These are phyloP conservation scores for Cryptophagus acutangulus DNA, from an alignment of 2,888 invertebrate species.

Conservation along the genomic window DNA sequence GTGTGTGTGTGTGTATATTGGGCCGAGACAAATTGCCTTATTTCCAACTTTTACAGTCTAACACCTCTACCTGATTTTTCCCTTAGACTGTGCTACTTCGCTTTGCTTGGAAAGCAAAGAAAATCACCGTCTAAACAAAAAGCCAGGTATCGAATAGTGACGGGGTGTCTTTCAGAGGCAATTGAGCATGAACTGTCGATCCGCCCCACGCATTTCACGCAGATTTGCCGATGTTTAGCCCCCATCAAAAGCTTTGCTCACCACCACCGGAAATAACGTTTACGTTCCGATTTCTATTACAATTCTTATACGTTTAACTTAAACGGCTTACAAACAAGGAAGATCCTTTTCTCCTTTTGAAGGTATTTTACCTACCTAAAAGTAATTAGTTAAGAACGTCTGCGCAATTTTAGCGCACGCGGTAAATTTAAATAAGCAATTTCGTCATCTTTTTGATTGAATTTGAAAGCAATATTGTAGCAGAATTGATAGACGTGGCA, in stretches of 20 bases:
- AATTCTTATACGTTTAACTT: too few species aligned
- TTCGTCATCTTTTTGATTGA: not conserved
- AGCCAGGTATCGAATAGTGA: slow-evolving; percentile 26
- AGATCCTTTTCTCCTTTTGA: too few species aligned
- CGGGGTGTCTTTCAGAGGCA: slow-evolving; percentile 39
- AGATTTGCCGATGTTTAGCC: slow-evolving; percentile 45
- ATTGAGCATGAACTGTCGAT: slow-evolving; percentile 43
- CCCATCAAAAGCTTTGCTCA: too few species aligned
- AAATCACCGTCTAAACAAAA: not conserved
- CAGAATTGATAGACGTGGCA: too few species aligned
- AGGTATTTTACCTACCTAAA: too few species aligned
- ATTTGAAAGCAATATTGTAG: too few species aligned
- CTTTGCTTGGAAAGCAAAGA: too few species aligned
- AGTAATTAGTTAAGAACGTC: too few species aligned
- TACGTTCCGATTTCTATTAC: slow-evolving; percentile 24
- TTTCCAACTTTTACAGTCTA: slow-evolving; percentile 38
- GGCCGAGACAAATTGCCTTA: slow-evolving; percentile 41
- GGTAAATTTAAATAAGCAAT: slow-evolving; percentile 8
- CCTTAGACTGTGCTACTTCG: slow-evolving; percentile 3
- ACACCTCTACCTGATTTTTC: slow-evolving; percentile 35
- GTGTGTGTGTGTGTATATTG: slow-evolving; percentile 21
- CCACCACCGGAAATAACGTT: slow-evolving; percentile 38
- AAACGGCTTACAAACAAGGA: too few species aligned
- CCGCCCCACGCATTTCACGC: slow-evolving; percentile 47
- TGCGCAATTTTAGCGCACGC: slow-evolving; percentile 5